Evolutionary conservation across 2,113 vertebrate genomes (phyloP), one percentile per base, ranked within the genome.

Genomic region (Chionodraco myersi): DNA sequence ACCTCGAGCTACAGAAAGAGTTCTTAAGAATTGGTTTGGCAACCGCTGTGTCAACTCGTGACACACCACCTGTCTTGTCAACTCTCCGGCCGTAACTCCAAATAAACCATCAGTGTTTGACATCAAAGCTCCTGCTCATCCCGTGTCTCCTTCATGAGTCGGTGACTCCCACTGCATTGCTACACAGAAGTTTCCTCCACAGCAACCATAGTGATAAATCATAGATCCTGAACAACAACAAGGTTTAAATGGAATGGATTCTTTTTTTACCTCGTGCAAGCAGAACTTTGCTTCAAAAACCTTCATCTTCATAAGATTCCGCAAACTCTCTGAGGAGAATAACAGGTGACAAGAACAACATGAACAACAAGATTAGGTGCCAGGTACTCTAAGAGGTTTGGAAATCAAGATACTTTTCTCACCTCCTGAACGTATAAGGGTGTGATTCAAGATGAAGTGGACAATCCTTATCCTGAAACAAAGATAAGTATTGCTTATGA

Each of bases 391-490:
- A 12, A 30, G 16, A 13, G 65, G 44, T 26, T 41, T 56, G 2
- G 45, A 57, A 49, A 49, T 8, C 36, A 2, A 26, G 15, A 13
- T 47, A 1, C 18, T 41, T 68, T 16, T 71, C 9, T 86, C 72
- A 91, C 96, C 96, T 91, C 96, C 96, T 88, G 3, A 79, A 14
- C 0, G 60, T 72, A 0, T 85, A 0, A 0, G 84, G 0, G 91
- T 96, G 87, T 93, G 94, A 9, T 92, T 90, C 79, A 97, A 88
- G 77, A 98, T 94, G 81, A 96, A 98, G 90, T 95, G 80, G 66
- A 97, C 96, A 0, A 99, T 94, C 58, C 96, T 94, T 91, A 98
- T 97, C 92, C 97, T 99, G 90, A 86, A 95, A 94, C 61, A 62
- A 85, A 61, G 4, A 81, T 41, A 60, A 14, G 30, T 12, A 44